These are phyloP conservation scores for Paradisaea rubra DNA, from an alignment of 2,113 vertebrate genomes.

Conservation along the genomic window DNA sequence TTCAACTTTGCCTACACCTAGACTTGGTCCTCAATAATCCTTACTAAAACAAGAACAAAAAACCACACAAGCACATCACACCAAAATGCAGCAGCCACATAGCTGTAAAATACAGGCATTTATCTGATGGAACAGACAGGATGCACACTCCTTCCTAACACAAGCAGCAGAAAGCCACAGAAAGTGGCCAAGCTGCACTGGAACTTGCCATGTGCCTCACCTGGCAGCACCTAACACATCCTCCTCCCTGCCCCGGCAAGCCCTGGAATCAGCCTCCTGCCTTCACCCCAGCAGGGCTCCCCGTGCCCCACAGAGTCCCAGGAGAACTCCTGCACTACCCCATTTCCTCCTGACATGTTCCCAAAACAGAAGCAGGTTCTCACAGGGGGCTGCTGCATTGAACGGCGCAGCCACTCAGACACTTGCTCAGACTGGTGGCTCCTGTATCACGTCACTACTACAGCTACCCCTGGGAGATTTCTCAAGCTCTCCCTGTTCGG, in stretches of 20 bases:
- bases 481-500: background rate
- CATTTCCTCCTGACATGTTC: background rate
- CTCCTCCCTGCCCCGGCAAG: fast-evolving
- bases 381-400: background rate
- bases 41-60: background rate
- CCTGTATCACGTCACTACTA: background rate
- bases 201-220: fast-evolving
- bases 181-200: background rate
- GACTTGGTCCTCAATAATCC: background rate
- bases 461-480: background rate
- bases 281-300: background rate
- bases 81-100: background rate
- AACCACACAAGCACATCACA: background rate
- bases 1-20: background rate
- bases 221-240: background rate
- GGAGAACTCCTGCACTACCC: fast-evolving
- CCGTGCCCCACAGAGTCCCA: fast-evolving
- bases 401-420: fast-evolving
- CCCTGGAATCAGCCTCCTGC: background rate
- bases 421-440: fast-evolving
- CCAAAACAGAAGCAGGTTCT: background rate
- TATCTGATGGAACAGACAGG: background rate
- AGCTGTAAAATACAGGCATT: background rate
- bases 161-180: background rate
- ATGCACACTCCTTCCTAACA: background rate